Conservation (phyloP, 1,140 invertebrate genomes). For the Globodera rostochiensis region DNA sequence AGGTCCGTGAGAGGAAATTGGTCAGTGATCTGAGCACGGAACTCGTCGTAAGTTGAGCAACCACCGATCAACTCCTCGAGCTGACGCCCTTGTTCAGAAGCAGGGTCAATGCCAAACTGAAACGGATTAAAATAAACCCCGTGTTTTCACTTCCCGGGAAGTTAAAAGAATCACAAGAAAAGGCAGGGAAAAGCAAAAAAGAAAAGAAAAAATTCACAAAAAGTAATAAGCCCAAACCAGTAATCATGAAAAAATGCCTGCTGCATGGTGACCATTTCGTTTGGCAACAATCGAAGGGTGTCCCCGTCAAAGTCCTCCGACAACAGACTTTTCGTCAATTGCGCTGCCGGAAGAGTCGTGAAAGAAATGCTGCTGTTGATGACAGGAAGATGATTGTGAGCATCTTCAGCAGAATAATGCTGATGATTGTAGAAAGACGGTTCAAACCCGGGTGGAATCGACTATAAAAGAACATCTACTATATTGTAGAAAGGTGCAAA, state of each 20-base stretch:
- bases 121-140: neutral
- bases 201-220: neutral
- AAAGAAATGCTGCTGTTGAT: neutral
- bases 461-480: neutral
- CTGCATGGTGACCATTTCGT: neutral
- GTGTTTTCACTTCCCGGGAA: too few species aligned
- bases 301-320: conserved; percentile 23
- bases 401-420: neutral
- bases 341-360: neutral
- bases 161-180: conserved; percentile 13
- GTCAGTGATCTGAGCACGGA: conserved; percentile 1
- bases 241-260: conserved; percentile 2
- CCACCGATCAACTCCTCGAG: conserved; percentile 17
- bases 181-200: neutral
- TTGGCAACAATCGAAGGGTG: conserved; percentile 11
- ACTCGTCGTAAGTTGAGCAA: conserved; percentile 18
- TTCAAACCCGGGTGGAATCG: neutral
- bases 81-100: conserved; percentile 14
- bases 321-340: conserved; percentile 9
- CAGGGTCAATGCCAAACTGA: conserved; percentile 32
- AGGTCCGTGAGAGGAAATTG: conserved; percentile 8
- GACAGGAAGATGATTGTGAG: neutral
- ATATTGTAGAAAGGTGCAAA: too few species aligned
- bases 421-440: neutral
- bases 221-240: neutral